Percentiles rank a stretch among this genome's conserved stretches.
Conservation (phyloP, 2,797 vertebrate species). For the Paramormyrops hopkinsi region DNA sequence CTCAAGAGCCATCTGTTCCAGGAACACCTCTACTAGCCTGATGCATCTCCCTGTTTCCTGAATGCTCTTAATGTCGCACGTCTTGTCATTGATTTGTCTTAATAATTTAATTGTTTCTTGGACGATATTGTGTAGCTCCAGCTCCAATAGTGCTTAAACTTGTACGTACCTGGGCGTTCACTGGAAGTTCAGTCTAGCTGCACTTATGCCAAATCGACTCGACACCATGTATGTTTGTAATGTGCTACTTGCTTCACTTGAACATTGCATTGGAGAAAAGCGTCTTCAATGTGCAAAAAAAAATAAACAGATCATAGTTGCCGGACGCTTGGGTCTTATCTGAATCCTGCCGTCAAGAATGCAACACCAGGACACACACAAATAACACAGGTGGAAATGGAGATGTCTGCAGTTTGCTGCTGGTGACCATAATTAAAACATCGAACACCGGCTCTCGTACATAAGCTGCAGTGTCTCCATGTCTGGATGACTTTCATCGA, state of each 20-base stretch:
- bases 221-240: not conserved
- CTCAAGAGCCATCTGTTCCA: not conserved
- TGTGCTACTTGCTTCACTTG: not conserved
- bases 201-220: not conserved
- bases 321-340: not conserved
- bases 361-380: not conserved
- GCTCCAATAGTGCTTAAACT: not conserved
- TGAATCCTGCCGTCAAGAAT: not conserved
- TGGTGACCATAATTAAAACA: not conserved
- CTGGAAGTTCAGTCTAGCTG: not conserved
- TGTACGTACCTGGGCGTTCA: not conserved
- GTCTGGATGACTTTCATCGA: not conserved
- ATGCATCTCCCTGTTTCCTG: not conserved
- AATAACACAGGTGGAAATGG: not conserved
- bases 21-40: not conserved
- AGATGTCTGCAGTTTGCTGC: not conserved
- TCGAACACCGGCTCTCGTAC: not conserved
- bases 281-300: not conserved
- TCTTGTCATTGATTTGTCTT: not conserved
- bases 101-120: not conserved
- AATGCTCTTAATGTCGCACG: not conserved
- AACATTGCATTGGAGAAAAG: not conserved
- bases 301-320: not conserved
- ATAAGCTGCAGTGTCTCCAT: not conserved
- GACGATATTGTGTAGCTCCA: not conserved